Conservation (phyloP, 2,888 invertebrate species). For the Oasisia sp. region DNA sequence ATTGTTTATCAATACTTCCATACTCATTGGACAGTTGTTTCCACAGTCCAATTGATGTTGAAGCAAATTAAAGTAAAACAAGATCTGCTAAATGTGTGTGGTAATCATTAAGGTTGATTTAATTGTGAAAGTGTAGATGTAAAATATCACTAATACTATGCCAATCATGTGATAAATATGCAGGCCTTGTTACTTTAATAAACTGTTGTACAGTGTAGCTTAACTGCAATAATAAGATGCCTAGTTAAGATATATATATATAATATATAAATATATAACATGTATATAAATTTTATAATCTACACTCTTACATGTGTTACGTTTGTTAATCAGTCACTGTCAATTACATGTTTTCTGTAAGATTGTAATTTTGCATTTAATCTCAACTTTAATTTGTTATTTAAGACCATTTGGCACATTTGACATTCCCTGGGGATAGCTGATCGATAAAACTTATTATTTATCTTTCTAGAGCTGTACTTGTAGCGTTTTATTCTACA, state of each 20-base stretch:
- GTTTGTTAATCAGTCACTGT: background rate
- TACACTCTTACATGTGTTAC: background rate
- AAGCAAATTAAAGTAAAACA: background rate
- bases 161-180: background rate
- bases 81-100: background rate
- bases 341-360: background rate
- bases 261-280: background rate
- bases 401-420: background rate
- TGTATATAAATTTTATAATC: conserved; percentile 6
- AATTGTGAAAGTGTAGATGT: background rate
- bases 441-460: background rate
- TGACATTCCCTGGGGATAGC: background rate
- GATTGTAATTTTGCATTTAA: background rate
- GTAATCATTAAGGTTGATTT: background rate
- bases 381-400: background rate
- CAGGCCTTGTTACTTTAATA: background rate
- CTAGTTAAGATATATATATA: background rate
- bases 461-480: background rate
- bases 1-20: background rate
- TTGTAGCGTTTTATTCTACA: background rate
- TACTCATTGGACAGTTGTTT: background rate
- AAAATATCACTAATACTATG: background rate
- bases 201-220: background rate
- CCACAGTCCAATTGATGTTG: background rate
- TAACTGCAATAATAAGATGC: background rate